Percentiles rank a stretch among this genome's conserved stretches.
phyloP scores from a whole-genome alignment of 2,797 vertebrate genomes.

The Chaunax sp. region DNA sequence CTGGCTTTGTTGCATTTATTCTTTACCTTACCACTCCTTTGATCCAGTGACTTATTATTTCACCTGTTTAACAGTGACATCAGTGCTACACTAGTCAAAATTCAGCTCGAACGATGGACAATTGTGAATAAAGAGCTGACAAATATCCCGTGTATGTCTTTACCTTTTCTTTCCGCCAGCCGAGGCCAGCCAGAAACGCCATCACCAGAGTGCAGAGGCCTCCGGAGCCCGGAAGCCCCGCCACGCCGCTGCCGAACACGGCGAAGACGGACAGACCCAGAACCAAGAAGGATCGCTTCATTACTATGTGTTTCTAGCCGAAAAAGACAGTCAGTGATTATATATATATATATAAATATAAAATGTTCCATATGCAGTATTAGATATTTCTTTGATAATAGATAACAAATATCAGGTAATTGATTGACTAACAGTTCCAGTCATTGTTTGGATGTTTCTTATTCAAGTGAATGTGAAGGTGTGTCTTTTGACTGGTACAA shows the following conservation, averaged over 20 bases:
- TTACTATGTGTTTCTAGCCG: conserved; percentile 83
- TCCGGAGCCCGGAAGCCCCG: conserved; percentile 94
- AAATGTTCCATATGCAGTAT: too few species aligned
- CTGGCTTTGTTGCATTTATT: too few species aligned
- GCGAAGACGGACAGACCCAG: conserved; percentile 90
- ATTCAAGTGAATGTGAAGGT: too few species aligned
- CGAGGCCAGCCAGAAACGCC: conserved; percentile 91
- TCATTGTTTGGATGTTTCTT: too few species aligned
- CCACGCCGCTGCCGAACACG: conserved; percentile 89
- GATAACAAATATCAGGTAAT: too few species aligned
- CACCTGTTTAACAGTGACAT: too few species aligned
- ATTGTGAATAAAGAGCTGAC: too few species aligned
- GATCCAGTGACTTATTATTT: too few species aligned
- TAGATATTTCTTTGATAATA: too few species aligned
- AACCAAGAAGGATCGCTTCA: conserved; percentile 90
- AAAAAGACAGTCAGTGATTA: conserved; percentile 19
- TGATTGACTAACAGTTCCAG: too few species aligned
- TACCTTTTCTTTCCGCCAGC: conserved; percentile 92
- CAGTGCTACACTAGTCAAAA: neutral
- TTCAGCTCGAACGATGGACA: neutral
- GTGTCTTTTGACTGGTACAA: too few species aligned
- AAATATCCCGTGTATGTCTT: neutral
- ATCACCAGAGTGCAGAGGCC: conserved; percentile 94
- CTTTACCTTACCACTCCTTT: too few species aligned
- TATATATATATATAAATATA: neutral